Percentiles rank a stretch among this genome's conserved stretches.
Evolutionary conservation across 2,888 invertebrate genomes (phyloP).

Genomic region (Thumatha senex): DNA sequence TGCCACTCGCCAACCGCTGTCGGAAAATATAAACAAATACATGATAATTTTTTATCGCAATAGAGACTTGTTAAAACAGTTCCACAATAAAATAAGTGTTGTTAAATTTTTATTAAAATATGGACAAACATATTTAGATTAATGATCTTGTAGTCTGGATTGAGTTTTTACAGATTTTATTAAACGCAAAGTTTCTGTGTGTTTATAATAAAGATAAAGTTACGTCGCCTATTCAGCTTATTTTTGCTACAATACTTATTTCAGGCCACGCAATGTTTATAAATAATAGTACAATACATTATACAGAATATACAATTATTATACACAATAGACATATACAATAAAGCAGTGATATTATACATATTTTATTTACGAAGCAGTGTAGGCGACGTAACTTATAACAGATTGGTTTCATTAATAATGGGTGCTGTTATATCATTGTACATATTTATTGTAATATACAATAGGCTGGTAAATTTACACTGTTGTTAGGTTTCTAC

Average conservation of each 20-base stretch:
- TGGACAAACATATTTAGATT: constrained; percentile 79
- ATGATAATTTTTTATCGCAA: constrained; percentile 68
- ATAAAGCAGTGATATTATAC: constrained; percentile 67
- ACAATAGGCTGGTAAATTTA: constrained; percentile 83
- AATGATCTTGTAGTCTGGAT: constrained; percentile 84
- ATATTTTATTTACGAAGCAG: constrained; percentile 62
- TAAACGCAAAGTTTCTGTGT: constrained; percentile 58
- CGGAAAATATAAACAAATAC: constrained; percentile 41
- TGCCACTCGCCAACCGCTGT: constrained; percentile 82
- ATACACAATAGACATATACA: constrained; percentile 65
- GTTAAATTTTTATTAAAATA: constrained; percentile 81
- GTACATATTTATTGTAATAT: constrained; percentile 82
- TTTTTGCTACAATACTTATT: constrained; percentile 79
- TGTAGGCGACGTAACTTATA: constrained; percentile 60
- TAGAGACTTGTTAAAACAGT: constrained; percentile 79
- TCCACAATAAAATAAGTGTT: constrained; percentile 81
- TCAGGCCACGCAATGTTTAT: constrained; percentile 60
- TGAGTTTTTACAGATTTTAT: constrained; percentile 81
- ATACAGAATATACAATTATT: constrained; percentile 67
- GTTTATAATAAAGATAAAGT: constrained; percentile 39
- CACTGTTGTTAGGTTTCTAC: constrained; percentile 81
- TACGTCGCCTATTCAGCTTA: constrained; percentile 70
- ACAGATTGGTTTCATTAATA: constrained; percentile 67
- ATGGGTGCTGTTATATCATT: constrained; percentile 81
- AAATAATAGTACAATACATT: constrained; percentile 66